These are phyloP conservation scores for Lathronympha strigana DNA, from an alignment of 2,888 invertebrate species.

Conservation along the genomic window DNA sequence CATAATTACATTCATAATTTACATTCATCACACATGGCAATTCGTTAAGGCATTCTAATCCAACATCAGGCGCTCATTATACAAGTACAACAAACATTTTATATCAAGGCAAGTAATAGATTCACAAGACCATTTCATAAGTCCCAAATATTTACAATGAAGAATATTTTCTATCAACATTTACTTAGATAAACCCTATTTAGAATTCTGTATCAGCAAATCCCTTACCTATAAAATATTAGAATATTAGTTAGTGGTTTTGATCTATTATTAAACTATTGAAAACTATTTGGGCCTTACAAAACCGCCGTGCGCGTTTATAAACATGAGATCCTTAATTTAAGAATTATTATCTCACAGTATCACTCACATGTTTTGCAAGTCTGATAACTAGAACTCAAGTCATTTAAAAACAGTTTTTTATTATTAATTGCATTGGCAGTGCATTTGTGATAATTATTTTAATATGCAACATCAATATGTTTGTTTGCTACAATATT, in stretches of 20 bases:
- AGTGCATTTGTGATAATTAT: conserved; percentile 55
- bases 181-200: no score
- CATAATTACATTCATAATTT: conserved; percentile 68
- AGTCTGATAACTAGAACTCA: conserved; percentile 19
- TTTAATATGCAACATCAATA: conserved; percentile 29
- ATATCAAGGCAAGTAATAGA: conserved; percentile 57
- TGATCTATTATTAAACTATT: not conserved
- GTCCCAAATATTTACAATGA: conserved; percentile 42
- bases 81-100: conserved; percentile 51
- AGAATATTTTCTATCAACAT: no score
- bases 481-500: conserved; percentile 16
- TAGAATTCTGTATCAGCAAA: not conserved
- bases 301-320: conserved; percentile 11
- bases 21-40: conserved; percentile 78
- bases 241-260: no score
- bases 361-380: conserved; percentile 19
- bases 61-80: conserved; percentile 50
- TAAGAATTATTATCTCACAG: conserved; percentile 36
- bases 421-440: conserved; percentile 57
- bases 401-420: conserved; percentile 45
- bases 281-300: conserved; percentile 2
- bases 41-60: conserved; percentile 71
- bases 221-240: not conserved
- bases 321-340: conserved; percentile 40
- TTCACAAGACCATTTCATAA: conserved; percentile 47